Conservation (phyloP, 2,888 invertebrate genomes). For the Cinara cedri region DNA sequence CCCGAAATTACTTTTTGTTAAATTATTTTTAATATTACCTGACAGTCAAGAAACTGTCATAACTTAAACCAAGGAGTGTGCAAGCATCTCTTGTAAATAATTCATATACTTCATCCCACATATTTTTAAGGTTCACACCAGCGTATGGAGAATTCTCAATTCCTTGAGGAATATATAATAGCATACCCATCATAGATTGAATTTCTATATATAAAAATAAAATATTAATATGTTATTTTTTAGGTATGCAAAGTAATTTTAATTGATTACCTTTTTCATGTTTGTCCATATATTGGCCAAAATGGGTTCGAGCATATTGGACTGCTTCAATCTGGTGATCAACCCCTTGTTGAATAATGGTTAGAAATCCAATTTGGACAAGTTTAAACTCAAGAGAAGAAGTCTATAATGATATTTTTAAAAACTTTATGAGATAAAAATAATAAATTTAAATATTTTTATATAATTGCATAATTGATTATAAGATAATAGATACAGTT, state of each 20-base stretch:
- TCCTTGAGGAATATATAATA: constrained; percentile 80
- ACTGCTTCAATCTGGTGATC: constrained; percentile 82
- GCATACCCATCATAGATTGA: constrained; percentile 84
- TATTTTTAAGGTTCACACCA: constrained; percentile 74
- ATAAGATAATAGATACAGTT: too few relatives aligned
- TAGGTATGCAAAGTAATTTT: constrained; percentile 59
- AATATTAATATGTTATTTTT: constrained; percentile 68
- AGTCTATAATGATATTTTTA: constrained; percentile 64
- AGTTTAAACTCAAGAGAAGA: constrained; percentile 80
- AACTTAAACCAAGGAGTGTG: constrained; percentile 84
- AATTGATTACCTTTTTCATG: constrained; percentile 73
- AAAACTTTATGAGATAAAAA: background rate
- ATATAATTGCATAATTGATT: too few relatives aligned
- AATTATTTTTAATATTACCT: constrained; percentile 66
- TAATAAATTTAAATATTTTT: too few relatives aligned
- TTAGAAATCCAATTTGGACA: constrained; percentile 80
- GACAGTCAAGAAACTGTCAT: constrained; percentile 88
- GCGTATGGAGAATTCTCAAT: constrained; percentile 80
- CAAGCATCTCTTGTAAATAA: constrained; percentile 93
- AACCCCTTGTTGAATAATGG: constrained; percentile 71
- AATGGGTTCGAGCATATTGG: constrained; percentile 81
- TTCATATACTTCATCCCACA: constrained; percentile 86
- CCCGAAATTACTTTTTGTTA: background rate
- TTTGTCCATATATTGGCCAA: constrained; percentile 78
- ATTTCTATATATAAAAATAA: constrained; percentile 69